Base-by-base conservation (phyloP, 92 coral and sea anemone species). In the Nematostella vectensis region DNA sequence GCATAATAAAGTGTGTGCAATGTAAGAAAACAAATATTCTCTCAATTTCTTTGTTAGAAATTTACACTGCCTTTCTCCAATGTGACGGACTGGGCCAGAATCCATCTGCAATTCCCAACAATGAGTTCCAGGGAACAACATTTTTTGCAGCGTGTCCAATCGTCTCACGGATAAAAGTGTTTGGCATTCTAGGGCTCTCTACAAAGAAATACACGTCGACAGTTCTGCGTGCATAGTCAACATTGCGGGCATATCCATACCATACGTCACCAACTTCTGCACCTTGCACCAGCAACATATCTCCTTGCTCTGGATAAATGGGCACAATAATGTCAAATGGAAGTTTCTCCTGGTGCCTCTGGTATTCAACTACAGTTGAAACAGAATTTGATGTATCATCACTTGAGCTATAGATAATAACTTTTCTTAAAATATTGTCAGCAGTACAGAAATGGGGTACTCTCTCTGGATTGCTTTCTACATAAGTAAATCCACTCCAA, bases 221-320 rank as follows among this genome's bases (percentile, higher is more conserved):
- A 62, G 73, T 70, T 36, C 58, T 72, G n/a, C 47, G 38, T 18
- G 37, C 9, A 20, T 29, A 39, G 52, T 69, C 71, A 20, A 69
- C 58, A 45, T 42, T 49, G 44, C 29, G 69, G 22, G 63, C 81
- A 67, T 73, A 71, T 36, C 76, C 81, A 68, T 59, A 50, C 81
- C 87, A 73, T 39, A 67, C 53, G 49, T 79, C 87, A 19, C 26
- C 47, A 27, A 30, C 8, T 3, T 25, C 58, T 53, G 39, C 73
- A 12, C 85, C 85, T 59, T 79, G 87, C 44, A 79, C 67, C 0
- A 73, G 55, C 26, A 81, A 42, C 83, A 81, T 75, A 56, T 81
- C 88, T 13, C 83, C 88, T 47, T 48, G 48, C 45, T 81, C 65
- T 3, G 55, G 53, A 36, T 54, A 73, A 13, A 76, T 79, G 48